Evolutionary conservation across 2,113 vertebrate genomes (phyloP).

Genomic region (Eulemur macaco): DNA sequence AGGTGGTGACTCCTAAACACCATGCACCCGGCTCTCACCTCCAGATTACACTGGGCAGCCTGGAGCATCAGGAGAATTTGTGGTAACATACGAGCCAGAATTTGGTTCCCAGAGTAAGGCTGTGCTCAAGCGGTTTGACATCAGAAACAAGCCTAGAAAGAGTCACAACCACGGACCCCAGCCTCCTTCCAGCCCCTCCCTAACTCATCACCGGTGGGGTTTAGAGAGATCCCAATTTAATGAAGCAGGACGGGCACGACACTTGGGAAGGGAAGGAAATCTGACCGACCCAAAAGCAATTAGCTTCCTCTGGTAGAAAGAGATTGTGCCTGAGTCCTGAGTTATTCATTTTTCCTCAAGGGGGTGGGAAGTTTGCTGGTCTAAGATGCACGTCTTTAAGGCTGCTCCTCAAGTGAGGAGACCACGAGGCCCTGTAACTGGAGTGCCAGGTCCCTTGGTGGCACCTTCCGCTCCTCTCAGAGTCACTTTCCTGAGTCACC

Average conservation of each 20-base stretch:
- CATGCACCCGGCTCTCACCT: fast-evolving
- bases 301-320: background rate
- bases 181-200: background rate
- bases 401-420: background rate
- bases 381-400: background rate
- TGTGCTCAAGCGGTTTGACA: background rate
- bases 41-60: background rate
- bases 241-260: background rate
- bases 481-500: background rate
- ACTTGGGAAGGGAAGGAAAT: background rate
- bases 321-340: background rate
- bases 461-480: background rate
- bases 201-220: background rate
- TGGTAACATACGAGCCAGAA: background rate
- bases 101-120: background rate
- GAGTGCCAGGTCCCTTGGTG: background rate
- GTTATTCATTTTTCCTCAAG: background rate
- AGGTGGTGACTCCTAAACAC: background rate
- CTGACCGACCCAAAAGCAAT: background rate
- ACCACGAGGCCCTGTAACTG: background rate
- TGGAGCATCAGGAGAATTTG: background rate
- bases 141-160: background rate
- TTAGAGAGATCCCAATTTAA: background rate
- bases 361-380: background rate
- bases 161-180: background rate